Conservation (phyloP, 1,140 invertebrate species). For the Calephelis virginiensis region DNA sequence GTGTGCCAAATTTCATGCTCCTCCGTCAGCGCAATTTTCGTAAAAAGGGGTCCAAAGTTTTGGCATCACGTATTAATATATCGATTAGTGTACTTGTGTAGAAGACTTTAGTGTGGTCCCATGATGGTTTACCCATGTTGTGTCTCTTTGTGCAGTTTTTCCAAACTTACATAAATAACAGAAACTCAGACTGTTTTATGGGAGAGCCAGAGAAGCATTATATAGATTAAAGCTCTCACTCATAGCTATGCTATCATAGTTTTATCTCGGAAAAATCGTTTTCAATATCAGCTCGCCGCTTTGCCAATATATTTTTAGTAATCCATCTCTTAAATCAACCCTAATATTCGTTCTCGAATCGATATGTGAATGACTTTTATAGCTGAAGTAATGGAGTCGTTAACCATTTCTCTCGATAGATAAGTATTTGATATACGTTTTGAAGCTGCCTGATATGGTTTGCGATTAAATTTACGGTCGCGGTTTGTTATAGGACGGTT, state of each 20-base stretch:
- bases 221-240: neutral
- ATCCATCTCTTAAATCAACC: slow-evolving; percentile 8
- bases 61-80: too few relatives aligned
- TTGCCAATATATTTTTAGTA: slow-evolving; percentile 6
- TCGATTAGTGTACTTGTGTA: too few relatives aligned
- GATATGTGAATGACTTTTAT: slow-evolving; percentile 14
- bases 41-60: too few relatives aligned
- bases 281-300: neutral
- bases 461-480: neutral
- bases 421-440: slow-evolving; percentile 3
- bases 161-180: too few relatives aligned
- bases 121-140: too few relatives aligned
- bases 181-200: too few relatives aligned
- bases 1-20: too few relatives aligned
- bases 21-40: too few relatives aligned
- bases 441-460: neutral
- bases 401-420: neutral
- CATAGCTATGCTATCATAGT: neutral
- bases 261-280: neutral
- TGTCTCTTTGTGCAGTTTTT: too few relatives aligned
- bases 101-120: too few relatives aligned
- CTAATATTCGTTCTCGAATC: slow-evolving; percentile 4
- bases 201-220: too few relatives aligned
- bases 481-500: too few relatives aligned
- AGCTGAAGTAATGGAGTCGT: slow-evolving; percentile 12